Conservation (phyloP, 2,113 vertebrate species). For the Colistium nudipinnis region DNA sequence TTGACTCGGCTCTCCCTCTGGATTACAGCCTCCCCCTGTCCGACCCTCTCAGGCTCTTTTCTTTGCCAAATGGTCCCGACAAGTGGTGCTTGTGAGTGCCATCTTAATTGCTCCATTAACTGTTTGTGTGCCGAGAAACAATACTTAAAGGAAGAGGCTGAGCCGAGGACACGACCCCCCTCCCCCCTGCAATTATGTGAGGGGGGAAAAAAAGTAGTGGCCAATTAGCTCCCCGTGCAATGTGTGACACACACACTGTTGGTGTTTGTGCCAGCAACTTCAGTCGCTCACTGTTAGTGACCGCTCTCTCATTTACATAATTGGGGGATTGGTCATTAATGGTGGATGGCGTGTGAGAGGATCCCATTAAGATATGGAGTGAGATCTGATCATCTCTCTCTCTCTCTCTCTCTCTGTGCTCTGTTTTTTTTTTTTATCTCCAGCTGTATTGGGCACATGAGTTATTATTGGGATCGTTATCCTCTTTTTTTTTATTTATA, state of each 20-base stretch:
- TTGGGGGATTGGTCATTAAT: constrained; percentile 81
- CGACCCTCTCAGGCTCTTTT: constrained; percentile 41
- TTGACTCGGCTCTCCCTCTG: too few relatives aligned
- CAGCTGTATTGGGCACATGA: constrained; percentile 51
- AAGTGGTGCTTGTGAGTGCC: constrained; percentile 68
- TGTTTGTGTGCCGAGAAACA: constrained; percentile 80
- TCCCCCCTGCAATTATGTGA: constrained; percentile 76
- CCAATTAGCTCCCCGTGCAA: constrained; percentile 81
- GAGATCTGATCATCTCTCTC: constrained; percentile 79
- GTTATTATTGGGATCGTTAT: constrained; percentile 70
- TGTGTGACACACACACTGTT: constrained; percentile 78
- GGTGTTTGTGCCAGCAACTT: constrained; percentile 77
- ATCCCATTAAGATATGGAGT: constrained; percentile 82
- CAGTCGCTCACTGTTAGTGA: constrained; percentile 75
- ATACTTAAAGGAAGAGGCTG: constrained; percentile 79
- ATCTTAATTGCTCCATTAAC: constrained; percentile 80
- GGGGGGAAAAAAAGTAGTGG: constrained; percentile 81
- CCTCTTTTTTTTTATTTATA: constrained; percentile 46
- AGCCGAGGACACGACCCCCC: constrained; percentile 71
- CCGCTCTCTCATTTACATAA: constrained; percentile 80
- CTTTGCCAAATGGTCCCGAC: constrained; percentile 62
- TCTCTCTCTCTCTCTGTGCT: too few relatives aligned
- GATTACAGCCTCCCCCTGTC: constrained; percentile 39
- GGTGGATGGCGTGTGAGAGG: constrained; percentile 74
- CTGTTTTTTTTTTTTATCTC: constrained; percentile 69